Base-by-base conservation (phyloP, 2,113 vertebrate genomes). In the Brachypodius melanocephalos region DNA sequence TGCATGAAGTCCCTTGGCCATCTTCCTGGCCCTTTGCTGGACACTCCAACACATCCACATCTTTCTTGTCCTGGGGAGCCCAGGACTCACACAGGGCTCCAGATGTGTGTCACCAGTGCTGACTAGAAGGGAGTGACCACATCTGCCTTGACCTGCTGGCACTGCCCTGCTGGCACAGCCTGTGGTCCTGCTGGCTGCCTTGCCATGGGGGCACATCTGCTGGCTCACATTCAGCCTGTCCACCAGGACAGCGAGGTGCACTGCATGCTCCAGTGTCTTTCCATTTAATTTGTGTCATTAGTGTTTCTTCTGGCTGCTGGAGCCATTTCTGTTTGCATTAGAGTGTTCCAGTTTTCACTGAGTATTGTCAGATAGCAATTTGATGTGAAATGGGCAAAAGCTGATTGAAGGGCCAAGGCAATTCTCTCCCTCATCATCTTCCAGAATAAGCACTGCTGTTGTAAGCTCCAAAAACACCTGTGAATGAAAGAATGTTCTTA, bases 341-440 rank as follows among this genome's bases (percentile, higher is more conserved):
- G 73, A 77, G 79, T n/a, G 42, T 73, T 96, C n/a, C 59, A 66
- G 58, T 89, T 88, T 95, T 67, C 69, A 84, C 57, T 83, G 77
- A 58, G 86, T 85, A 43, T 84, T 85, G 87, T 78, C 79, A 94
- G 89, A 89, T 43, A 88, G 85, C 76, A 93, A 58, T 90, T 52
- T 81, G 88, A 83, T 57, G 38, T 3, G 19, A 84, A 90, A 94
- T 74, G 86, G 81, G 63, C 54, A 91, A 88, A 89, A 93, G 88
- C 86, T 88, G 80, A 88, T 84, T 79, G 92, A 89, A 93, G 55
- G 73, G 54, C 86, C 88, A 84, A 91, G 66, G 88, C 90, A 94
- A 90, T 95, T 92, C 77, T 95, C 69, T 94, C 89, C 58, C 83
- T 95, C 90, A 80, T 92, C 81, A 94, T 96, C 83, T 78, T 90